Evolutionary conservation across 2,797 vertebrate genomes (phyloP), one percentile per base, ranked within the genome.

Genomic region (Oceanodroma leucorhoa): DNA sequence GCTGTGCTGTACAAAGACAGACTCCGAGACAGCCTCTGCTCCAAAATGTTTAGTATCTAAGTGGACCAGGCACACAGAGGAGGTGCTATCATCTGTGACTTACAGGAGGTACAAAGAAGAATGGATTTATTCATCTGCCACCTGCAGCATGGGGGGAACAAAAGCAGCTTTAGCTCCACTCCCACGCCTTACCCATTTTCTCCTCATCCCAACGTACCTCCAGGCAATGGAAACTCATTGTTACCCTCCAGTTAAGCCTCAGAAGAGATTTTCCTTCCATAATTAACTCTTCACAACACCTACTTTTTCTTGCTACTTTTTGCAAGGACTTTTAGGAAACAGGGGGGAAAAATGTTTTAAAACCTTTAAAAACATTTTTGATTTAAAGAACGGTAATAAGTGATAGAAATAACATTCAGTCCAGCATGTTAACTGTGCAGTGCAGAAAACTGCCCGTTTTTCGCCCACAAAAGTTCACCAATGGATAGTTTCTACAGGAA

Each of bases 181-280:
- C 24, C 30, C 18, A 24, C 8, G 3, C 57, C 62, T 83, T 62
- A 29, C 40, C 24, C 29, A 3, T 43, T 71, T 51, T 48, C 48
- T 65, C 67, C 78, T 77, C 60, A 80, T 45, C 65, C 43, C 60
- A 51, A 10, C 2, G 2, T 40, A 34, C 48, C 73, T 78, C 38
- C 41, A 45, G 76, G 76, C 76, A 65, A 75, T 71, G 41, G 80
- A 90, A 94, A 93, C 65, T 61, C 57, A 41, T 80, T 60, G 77
- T 57, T 64, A 77, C 45, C 60, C 61, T 94, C n/a, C 69, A 87
- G 67, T 57, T 78, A 91, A 89, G 67, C 71, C 55, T 58, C 10
- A 57, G 41, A 86, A 88, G 75, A 83, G 32, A 66, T 90, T 53
- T 91, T 62, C n/a, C 67, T 91, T 77, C 48, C 12, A 2, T 38